Base-by-base conservation (phyloP, 92 coral and sea anemone species). In the Epizoanthus ramosus region DNA sequence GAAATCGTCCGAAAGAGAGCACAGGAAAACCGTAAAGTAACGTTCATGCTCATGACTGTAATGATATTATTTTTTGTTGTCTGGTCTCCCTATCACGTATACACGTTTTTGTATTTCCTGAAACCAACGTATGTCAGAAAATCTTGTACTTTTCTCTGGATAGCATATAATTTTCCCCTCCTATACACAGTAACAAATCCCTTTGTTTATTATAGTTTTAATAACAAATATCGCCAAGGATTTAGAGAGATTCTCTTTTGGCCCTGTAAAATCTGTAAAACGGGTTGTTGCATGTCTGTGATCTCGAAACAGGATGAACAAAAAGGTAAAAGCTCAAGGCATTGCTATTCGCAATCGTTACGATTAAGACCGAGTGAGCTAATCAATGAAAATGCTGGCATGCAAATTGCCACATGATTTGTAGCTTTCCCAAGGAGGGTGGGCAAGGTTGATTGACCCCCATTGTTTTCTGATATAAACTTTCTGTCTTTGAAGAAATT, bases 31-130 rank as follows among this genome's bases (percentile, higher is more conserved):
- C 80, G 80, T 8, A 47, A 75, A 19, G 67, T 75, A 0, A 75
- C 80, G 15, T 75, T 54, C 19, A 75, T 75, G 80, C 54, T 75
- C 15, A 31, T 75, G 21, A 75, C 80, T 3, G 80, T 75, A 33
- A 67, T 75, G 22, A 53, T 75, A 5, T 25, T 75, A 31, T 75
- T 75, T 16, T 75, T 75, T 35, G 61, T 31, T 6, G 28, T 75
- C 66, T 75, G 80, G 80, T 65, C 80, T 14, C 80, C 80, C 25
- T 75, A 75, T 58, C 80, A 75, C 16, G 80, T 75, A 1, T 75
- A 75, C 17, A 75, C 80, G 17, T 75, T 75, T 64, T 39, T 75
- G 12, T 75, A 24, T 8, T 75, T 75, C 19, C 65, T 57, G 35
- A 75, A 75, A 17, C 80, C 80, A 6, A 52, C 39, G 14, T 75